Evolutionary conservation across 30 jellyfish, hydroid and myxozoan species (phyloP).

Genomic region (Nemopilema nomurai): DNA sequence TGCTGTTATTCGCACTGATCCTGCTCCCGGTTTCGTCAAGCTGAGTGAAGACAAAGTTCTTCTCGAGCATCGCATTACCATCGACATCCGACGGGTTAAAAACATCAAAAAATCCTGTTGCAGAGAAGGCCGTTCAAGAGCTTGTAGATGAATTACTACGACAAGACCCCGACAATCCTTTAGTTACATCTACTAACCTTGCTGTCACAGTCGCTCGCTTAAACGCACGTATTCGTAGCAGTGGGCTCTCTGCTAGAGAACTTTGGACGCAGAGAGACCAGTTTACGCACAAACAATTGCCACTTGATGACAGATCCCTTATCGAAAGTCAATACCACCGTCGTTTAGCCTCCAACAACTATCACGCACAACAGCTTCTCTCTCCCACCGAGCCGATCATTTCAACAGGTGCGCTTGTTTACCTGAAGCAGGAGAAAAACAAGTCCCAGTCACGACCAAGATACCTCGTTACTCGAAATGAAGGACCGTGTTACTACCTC

Average conservation of each 20-base stretch:
- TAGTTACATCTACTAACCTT: slow-evolving; percentile 9
- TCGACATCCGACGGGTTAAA: slow-evolving; percentile 33
- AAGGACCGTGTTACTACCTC: too few relatives aligned
- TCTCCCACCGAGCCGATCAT: background rate
- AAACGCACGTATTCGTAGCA: slow-evolving; percentile 38
- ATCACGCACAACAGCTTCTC: background rate
- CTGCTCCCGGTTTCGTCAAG: slow-evolving; percentile 53
- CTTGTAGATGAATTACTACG: slow-evolving; percentile 38
- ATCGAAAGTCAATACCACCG: slow-evolving; percentile 21
- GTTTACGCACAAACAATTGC: slow-evolving; percentile 11
- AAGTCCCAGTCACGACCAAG: slow-evolving; percentile 7
- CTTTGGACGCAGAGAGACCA: slow-evolving; percentile 57
- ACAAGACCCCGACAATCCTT: slow-evolving; percentile 29
- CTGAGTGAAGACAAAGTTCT: slow-evolving; percentile 15
- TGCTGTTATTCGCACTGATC: slow-evolving; percentile 34
- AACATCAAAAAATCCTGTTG: slow-evolving; percentile 56
- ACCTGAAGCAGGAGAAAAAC: background rate
- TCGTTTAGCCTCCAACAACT: slow-evolving; percentile 1
- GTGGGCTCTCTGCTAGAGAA: slow-evolving; percentile 48
- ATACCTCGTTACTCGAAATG: slow-evolving; percentile 5
- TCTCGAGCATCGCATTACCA: slow-evolving; percentile 10
- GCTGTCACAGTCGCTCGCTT: slow-evolving; percentile 36
- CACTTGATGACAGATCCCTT: slow-evolving; percentile 11
- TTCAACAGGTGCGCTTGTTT: background rate
- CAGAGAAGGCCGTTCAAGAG: slow-evolving; percentile 62